Evolutionary conservation across 2,113 vertebrate species (phyloP).

Genomic region (Corythoichthys intestinalis): DNA sequence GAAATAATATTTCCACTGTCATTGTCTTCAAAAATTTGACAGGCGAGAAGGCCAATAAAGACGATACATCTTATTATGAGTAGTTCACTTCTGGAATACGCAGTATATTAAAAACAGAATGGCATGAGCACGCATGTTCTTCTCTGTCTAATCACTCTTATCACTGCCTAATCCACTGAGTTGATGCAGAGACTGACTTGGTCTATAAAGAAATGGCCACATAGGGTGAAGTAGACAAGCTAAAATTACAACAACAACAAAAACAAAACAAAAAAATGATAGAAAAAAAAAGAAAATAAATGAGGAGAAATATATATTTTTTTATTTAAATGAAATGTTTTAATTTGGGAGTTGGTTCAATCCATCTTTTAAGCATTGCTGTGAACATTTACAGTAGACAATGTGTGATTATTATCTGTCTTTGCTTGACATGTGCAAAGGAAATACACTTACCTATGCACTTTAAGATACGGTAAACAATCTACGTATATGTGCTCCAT

Average conservation of each 20-base stretch:
- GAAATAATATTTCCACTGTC: neutral
- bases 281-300: too few species aligned
- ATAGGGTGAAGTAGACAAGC: neutral
- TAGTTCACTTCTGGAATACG: conserved; percentile 8
- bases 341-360: too few species aligned
- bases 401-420: too few species aligned
- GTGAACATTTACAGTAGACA: too few species aligned
- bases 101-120: conserved; percentile 6
- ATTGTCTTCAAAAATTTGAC: neutral
- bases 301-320: too few species aligned
- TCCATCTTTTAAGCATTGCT: too few species aligned
- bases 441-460: too few species aligned
- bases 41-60: neutral
- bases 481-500: too few species aligned
- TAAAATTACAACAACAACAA: neutral
- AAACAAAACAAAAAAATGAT: neutral
- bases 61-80: neutral
- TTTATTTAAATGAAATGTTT: too few species aligned
- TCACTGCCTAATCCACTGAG: conserved; percentile 19
- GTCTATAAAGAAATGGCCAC: neutral
- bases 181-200: conserved; percentile 16
- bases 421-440: too few species aligned
- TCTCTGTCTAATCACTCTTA: neutral
- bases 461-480: too few species aligned
- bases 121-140: conserved; percentile 5